phyloP scores from a whole-genome alignment of 2,113 vertebrate species.

The Gavialis gangeticus region DNA sequence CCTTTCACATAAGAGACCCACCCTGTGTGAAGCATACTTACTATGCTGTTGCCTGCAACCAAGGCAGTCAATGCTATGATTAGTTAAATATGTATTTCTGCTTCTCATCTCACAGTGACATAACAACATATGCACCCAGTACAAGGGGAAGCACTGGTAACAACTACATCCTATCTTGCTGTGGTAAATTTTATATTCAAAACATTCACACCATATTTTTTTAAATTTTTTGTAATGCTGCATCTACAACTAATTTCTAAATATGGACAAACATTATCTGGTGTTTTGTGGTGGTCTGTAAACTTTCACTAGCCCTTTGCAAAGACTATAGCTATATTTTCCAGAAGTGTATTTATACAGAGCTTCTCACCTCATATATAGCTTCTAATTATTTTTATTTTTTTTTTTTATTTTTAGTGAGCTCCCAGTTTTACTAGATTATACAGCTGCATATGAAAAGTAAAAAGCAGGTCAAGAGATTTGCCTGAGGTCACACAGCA shows the following conservation, averaged over 20 bases:
- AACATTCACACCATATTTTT: background rate
- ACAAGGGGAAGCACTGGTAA: background rate
- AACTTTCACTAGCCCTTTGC: background rate
- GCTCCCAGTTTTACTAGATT: conserved; percentile 34
- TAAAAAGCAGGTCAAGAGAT: conserved; percentile 59
- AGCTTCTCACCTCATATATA: background rate
- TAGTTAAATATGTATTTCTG: background rate
- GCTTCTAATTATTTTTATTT: background rate
- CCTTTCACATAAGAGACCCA: background rate
- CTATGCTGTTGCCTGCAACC: background rate
- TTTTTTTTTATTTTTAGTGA: background rate
- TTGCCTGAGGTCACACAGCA: conserved; percentile 44
- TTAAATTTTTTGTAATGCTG: background rate
- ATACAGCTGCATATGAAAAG: conserved; percentile 35
- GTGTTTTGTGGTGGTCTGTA: background rate
- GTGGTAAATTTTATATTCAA: background rate
- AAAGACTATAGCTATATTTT: background rate
- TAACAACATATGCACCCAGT: background rate
- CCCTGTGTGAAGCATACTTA: background rate
- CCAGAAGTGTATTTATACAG: background rate
- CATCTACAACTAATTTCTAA: background rate
- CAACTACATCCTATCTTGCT: background rate
- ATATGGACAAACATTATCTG: background rate
- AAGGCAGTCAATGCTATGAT: background rate
- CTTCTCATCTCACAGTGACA: background rate